Conservation (phyloP, 2,797 vertebrate genomes). For the Myotis findleyi region DNA sequence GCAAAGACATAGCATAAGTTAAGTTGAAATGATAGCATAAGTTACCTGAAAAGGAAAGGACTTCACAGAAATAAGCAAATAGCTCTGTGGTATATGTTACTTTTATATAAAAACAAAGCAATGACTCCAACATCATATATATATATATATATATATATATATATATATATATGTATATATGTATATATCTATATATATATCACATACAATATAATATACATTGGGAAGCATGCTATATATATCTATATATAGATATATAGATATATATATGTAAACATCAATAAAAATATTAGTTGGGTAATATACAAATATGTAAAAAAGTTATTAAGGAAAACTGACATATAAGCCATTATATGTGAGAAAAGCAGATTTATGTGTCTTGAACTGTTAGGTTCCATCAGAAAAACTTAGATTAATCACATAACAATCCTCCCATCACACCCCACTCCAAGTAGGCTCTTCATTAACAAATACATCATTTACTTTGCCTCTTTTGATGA, state of each 20-base stretch:
- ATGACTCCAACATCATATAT: not conserved
- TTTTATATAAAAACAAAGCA: slow-evolving; percentile 31
- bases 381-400: not conserved
- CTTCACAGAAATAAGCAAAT: slow-evolving; percentile 45
- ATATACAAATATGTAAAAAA: not conserved
- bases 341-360: not conserved
- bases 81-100: not conserved
- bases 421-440: not conserved
- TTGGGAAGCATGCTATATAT: not conserved
- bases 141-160: not conserved
- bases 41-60: slow-evolving; percentile 25
- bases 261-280: not conserved
- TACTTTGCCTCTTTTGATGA: not conserved
- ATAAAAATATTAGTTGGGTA: not conserved
- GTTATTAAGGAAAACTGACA: not conserved
- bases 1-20: slow-evolving; percentile 20
- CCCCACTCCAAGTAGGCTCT: not conserved
- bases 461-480: not conserved
- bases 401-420: slow-evolving; percentile 36
- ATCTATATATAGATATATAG: too few species aligned
- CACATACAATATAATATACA: not conserved
- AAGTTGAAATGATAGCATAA: slow-evolving; percentile 17
- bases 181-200: not conserved
- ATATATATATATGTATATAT: not conserved
- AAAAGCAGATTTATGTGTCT: not conserved